Conservation (phyloP, 2,797 vertebrate species). For the Danio kyathit region DNA sequence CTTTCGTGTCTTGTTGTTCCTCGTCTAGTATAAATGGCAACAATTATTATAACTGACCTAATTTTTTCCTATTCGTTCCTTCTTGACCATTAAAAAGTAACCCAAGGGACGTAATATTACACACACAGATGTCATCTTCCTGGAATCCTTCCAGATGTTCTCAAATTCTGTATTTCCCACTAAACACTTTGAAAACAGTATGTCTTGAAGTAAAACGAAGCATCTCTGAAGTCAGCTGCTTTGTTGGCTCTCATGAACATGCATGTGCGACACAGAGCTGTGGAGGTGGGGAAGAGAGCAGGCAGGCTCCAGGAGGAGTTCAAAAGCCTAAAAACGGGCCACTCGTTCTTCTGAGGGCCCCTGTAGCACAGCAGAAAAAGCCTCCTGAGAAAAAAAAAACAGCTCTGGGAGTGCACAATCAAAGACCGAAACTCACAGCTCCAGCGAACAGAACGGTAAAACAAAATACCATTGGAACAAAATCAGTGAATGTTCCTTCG, state of each 20-base stretch:
- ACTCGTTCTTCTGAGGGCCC: constrained; percentile 47
- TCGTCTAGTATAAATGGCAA: too few species aligned
- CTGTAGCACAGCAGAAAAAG: constrained; percentile 35
- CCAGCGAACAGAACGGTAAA: constrained; percentile 25
- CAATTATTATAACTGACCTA: too few species aligned
- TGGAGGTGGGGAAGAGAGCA: constrained; percentile 28
- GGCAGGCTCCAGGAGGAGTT: constrained; percentile 40
- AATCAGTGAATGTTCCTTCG: constrained; percentile 37
- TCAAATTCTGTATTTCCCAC: constrained; percentile 1
- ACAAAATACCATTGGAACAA: constrained; percentile 33
- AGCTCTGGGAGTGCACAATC: constrained; percentile 39
- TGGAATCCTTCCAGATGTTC: neutral
- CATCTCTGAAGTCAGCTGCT: constrained; percentile 32
- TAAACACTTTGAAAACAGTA: constrained; percentile 24
- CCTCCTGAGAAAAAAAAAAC: constrained; percentile 40
- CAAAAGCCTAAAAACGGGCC: constrained; percentile 58
- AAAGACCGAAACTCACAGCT: constrained; percentile 43
- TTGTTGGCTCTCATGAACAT: constrained; percentile 61
- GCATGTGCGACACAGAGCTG: constrained; percentile 48
- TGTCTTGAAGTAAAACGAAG: constrained; percentile 22
- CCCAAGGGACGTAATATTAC: too few species aligned
- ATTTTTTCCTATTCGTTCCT: too few species aligned
- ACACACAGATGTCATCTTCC: neutral
- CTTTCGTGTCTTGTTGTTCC: too few species aligned
- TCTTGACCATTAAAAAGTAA: too few species aligned